Conservation (phyloP, 2,888 invertebrate species). For the Synergus laeviventris region DNA sequence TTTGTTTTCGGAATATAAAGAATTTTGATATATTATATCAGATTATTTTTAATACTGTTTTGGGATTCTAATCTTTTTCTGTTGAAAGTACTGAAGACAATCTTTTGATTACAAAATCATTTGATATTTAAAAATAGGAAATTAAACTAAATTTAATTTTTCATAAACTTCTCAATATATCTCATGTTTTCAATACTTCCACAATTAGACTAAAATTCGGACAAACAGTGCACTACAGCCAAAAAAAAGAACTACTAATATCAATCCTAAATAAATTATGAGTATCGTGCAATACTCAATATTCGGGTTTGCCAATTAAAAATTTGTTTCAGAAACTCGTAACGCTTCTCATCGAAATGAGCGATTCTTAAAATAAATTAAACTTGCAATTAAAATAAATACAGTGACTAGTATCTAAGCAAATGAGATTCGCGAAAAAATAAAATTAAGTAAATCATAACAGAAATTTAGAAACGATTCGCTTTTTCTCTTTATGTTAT, state of each 20-base stretch:
- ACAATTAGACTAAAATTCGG: neutral
- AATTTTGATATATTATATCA: neutral
- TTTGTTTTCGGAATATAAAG: neutral
- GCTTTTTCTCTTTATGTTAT: conserved; percentile 10
- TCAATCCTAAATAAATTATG: neutral
- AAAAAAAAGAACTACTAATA: neutral
- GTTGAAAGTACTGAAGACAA: conserved; percentile 10
- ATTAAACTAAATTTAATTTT: neutral
- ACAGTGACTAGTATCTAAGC: conserved; percentile 8
- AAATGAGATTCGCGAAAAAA: conserved; percentile 1
- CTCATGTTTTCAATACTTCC: conserved; percentile 12
- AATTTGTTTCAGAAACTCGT: conserved; percentile 3
- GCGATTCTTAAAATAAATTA: conserved; percentile 26
- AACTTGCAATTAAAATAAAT: conserved; percentile 29
- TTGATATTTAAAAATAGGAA: neutral
- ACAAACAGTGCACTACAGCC: neutral
- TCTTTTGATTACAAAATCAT: neutral
- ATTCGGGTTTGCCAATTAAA: neutral
- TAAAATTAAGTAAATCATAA: conserved; percentile 34
- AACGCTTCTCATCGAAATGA: conserved; percentile 30
- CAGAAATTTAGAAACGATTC: conserved; percentile 28
- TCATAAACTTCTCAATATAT: neutral
- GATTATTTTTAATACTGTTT: neutral
- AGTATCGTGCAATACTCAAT: conserved; percentile 27
- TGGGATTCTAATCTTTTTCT: neutral